Percentiles rank a stretch among this genome's conserved stretches.
Evolutionary conservation across 2,797 vertebrate genomes (phyloP).

Genomic region (Natrix natrix): DNA sequence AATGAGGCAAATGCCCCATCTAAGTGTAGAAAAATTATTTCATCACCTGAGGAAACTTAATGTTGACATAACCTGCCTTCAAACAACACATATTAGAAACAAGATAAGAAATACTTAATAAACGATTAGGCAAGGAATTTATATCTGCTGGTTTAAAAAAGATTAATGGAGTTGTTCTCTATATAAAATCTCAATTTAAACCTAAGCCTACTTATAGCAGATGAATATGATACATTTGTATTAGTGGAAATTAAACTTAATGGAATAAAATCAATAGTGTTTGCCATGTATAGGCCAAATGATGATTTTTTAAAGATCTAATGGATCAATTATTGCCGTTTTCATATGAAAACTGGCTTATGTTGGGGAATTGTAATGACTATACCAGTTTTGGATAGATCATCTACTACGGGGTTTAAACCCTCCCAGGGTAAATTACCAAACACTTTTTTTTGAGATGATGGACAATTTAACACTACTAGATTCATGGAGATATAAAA

Average conservation of each 20-base stretch:
- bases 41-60: too few relatives aligned
- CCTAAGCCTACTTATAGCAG: background rate
- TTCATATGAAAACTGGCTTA: background rate
- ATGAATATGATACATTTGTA: background rate
- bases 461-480: too few relatives aligned
- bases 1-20: too few relatives aligned
- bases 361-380: background rate
- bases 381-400: background rate
- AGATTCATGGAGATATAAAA: too few relatives aligned
- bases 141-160: background rate
- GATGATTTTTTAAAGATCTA: background rate
- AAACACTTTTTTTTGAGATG: too few relatives aligned
- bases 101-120: too few relatives aligned
- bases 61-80: too few relatives aligned
- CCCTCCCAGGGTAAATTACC: too few relatives aligned
- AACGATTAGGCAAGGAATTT: too few relatives aligned
- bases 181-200: background rate
- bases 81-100: too few relatives aligned
- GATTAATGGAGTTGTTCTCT: background rate
- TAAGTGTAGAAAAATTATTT: too few relatives aligned
- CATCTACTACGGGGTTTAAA: too few relatives aligned
- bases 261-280: background rate
- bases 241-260: background rate
- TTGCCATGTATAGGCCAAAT: background rate
- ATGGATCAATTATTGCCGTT: background rate